A percentile compares a stretch with the other conserved stretches of the same genome.
These are phyloP conservation scores for Syngnathoides biaculeatus DNA, from an alignment of 2,113 vertebrate species.

Conservation along the genomic window DNA sequence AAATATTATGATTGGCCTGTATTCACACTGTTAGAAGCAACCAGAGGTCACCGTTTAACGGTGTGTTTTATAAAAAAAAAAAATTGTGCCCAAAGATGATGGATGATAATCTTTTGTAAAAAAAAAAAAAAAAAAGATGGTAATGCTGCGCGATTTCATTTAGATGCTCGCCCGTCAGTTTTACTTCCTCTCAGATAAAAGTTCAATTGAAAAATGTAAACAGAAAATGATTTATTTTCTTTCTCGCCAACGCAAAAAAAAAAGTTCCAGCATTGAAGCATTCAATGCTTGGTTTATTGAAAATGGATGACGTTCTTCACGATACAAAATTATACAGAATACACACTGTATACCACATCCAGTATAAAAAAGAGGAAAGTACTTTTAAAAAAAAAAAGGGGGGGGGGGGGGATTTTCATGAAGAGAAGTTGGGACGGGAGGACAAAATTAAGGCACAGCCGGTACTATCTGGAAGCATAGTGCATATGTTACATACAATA, in stretches of 20 bases:
- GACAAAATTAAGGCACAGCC: slow-evolving; percentile 87
- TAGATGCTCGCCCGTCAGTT: slow-evolving; percentile 78
- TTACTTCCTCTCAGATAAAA: slow-evolving; percentile 62
- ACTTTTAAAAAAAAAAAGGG: slow-evolving; percentile 71
- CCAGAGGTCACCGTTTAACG: too few species aligned
- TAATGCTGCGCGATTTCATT: slow-evolving; percentile 86
- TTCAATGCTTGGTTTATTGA: slow-evolving; percentile 76
- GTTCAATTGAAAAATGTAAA: slow-evolving; percentile 61
- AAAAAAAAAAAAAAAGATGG: too few species aligned
- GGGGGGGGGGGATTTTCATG: slow-evolving; percentile 74
- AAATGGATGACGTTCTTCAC: slow-evolving; percentile 76
- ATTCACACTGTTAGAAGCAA: too few species aligned
- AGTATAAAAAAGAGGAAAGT: slow-evolving; percentile 74
- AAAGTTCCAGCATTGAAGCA: slow-evolving; percentile 38
- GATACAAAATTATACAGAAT: slow-evolving; percentile 81
- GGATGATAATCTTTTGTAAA: slow-evolving; percentile 86
- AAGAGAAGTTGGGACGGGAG: not conserved
- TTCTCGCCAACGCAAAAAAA: not conserved
- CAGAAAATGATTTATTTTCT: not conserved
- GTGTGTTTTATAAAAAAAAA: too few species aligned
- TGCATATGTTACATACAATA: slow-evolving; percentile 81
- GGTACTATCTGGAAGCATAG: slow-evolving; percentile 87
- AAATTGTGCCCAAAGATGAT: too few species aligned
- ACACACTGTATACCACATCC: slow-evolving; percentile 70
- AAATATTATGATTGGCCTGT: too few species aligned